A percentile compares a stretch with the other conserved stretches of the same genome.
These are phyloP conservation scores for Acanthurus lineatus DNA, from an alignment of 2,797 vertebrate genomes.

Conservation along the genomic window DNA sequence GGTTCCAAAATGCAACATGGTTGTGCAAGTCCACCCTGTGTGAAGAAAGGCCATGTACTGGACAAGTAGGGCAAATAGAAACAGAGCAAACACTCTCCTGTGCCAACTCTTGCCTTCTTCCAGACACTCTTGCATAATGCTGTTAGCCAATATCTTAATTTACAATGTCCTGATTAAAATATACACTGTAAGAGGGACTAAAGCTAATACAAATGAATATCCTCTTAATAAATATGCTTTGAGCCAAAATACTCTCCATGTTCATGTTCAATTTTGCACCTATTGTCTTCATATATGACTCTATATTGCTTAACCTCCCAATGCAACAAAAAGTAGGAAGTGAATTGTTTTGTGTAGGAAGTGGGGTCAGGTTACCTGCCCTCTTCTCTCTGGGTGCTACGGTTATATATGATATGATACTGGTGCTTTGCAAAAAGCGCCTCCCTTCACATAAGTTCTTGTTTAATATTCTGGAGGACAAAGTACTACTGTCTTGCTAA, in stretches of 20 bases:
- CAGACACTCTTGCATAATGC: slow-evolving; percentile 75
- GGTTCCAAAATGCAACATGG: slow-evolving; percentile 60
- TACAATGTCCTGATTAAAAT: slow-evolving; percentile 55
- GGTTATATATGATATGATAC: slow-evolving; percentile 32
- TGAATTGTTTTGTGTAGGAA: slow-evolving; percentile 16
- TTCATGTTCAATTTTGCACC: slow-evolving; percentile 30
- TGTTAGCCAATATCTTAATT: slow-evolving; percentile 59
- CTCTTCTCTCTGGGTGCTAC: not conserved
- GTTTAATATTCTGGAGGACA: slow-evolving; percentile 21
- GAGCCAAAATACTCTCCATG: not conserved
- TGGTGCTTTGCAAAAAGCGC: slow-evolving; percentile 7
- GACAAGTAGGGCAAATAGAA: slow-evolving; percentile 73
- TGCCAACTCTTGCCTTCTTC: slow-evolving; percentile 68
- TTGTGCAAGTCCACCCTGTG: slow-evolving; percentile 66
- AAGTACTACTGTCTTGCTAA: slow-evolving; percentile 5
- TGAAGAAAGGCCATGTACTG: slow-evolving; percentile 67
- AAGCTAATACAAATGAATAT: slow-evolving; percentile 41
- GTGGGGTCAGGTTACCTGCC: slow-evolving; percentile 9
- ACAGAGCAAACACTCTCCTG: slow-evolving; percentile 62
- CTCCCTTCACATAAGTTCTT: slow-evolving; percentile 20
- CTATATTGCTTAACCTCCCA: slow-evolving; percentile 24
- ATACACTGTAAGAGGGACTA: slow-evolving; percentile 48
- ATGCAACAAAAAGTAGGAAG: slow-evolving; percentile 12
- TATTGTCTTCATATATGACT: slow-evolving; percentile 45
- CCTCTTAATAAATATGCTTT: slow-evolving; percentile 29